phyloP scores from a whole-genome alignment of 2,888 invertebrate species.

The Tubulanus polymorphus region DNA sequence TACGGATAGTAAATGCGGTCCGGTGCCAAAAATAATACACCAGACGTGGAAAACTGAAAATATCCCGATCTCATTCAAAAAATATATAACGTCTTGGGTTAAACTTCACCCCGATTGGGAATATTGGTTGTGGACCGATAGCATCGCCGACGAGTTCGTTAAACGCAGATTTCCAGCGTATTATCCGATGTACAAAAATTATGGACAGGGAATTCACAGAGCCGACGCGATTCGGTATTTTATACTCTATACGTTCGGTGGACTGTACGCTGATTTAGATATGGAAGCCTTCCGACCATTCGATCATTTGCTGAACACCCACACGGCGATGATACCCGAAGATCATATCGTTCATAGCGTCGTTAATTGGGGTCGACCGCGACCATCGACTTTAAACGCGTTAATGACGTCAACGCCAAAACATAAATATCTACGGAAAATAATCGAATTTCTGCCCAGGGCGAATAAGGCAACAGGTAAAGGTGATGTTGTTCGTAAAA shows the following conservation, averaged over 20 bases:
- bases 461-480: too few species aligned
- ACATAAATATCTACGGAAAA: too few species aligned
- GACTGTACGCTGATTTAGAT: constrained; percentile 25
- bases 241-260: constrained; percentile 22
- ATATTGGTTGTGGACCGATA: constrained; percentile 6
- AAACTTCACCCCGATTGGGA: constrained; percentile 3
- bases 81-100: background rate
- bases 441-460: too few species aligned
- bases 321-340: constrained; percentile 19
- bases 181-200: constrained; percentile 13
- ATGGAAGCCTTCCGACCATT: constrained; percentile 18
- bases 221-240: constrained; percentile 24
- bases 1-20: too few species aligned
- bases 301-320: constrained; percentile 16
- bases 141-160: background rate
- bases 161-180: background rate
- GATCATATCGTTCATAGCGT: constrained; percentile 21
- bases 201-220: constrained; percentile 14
- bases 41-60: constrained; percentile 2
- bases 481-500: too few species aligned
- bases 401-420: too few species aligned
- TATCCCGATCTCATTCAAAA: background rate
- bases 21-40: constrained; percentile 4
- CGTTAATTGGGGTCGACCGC: constrained; percentile 18
- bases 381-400: too few species aligned